phyloP scores from a whole-genome alignment of 2,888 invertebrate species.

The Iselma pallidipennis region DNA sequence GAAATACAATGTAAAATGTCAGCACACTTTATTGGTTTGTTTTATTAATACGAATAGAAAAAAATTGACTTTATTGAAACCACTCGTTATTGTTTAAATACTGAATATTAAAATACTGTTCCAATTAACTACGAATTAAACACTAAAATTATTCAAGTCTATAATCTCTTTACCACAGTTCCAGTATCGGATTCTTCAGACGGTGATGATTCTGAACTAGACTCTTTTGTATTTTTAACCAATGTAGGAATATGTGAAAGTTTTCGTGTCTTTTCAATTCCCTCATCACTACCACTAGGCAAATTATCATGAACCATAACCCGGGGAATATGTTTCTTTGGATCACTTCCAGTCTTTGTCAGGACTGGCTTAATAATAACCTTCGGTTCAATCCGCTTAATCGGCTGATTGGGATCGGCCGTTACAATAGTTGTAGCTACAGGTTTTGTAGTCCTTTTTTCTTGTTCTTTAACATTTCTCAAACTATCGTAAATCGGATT shows the following conservation, averaged over 20 bases:
- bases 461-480: slow-evolving; percentile 21
- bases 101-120: slow-evolving; percentile 33
- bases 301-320: slow-evolving; percentile 54
- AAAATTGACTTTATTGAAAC: neutral
- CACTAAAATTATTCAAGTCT: slow-evolving; percentile 19
- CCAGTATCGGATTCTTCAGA: slow-evolving; percentile 55
- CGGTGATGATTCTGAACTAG: slow-evolving; percentile 63
- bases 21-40: neutral
- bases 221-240: slow-evolving; percentile 43
- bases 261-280: slow-evolving; percentile 29
- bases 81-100: slow-evolving; percentile 20
- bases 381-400: slow-evolving; percentile 60
- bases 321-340: slow-evolving; percentile 56
- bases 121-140: slow-evolving; percentile 14
- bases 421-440: slow-evolving; percentile 57
- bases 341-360: slow-evolving; percentile 44
- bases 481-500: slow-evolving; percentile 49
- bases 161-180: slow-evolving; percentile 52
- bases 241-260: slow-evolving; percentile 52
- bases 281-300: slow-evolving; percentile 26
- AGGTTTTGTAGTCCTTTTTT: slow-evolving; percentile 7
- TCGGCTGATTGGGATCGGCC: slow-evolving; percentile 55
- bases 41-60: neutral
- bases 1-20: too few species aligned
- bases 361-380: slow-evolving; percentile 66